A percentile compares a stretch with the other conserved stretches of the same genome.
These are phyloP conservation scores for Tringa solitaria DNA, from an alignment of 2,113 vertebrate species.

Conservation along the genomic window DNA sequence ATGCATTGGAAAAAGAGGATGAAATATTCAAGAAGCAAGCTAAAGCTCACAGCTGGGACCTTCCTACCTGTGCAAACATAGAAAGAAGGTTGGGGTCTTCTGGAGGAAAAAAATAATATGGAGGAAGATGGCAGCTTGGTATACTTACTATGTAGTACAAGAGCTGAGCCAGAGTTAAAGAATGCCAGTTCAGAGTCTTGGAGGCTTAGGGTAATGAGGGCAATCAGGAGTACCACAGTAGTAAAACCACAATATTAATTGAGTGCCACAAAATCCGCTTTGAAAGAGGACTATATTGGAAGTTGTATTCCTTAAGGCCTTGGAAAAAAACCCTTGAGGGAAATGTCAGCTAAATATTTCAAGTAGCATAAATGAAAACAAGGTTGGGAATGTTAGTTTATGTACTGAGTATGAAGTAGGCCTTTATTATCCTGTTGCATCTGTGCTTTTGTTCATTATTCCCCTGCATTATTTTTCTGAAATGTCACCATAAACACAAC, in stretches of 20 bases:
- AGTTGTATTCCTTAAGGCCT: background rate
- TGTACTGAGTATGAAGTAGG: background rate
- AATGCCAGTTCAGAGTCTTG: background rate
- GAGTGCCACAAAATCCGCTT: background rate
- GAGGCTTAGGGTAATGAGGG: background rate
- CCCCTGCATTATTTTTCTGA: background rate
- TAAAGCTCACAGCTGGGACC: background rate
- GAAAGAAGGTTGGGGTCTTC: background rate
- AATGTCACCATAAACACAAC: background rate
- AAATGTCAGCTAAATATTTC: background rate
- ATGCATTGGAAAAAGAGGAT: background rate
- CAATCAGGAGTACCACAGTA: background rate
- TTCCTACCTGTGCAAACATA: background rate
- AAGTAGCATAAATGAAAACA: background rate
- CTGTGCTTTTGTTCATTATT: slow-evolving; percentile 4
- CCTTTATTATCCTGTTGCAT: background rate
- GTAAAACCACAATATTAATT: background rate
- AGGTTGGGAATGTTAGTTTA: background rate
- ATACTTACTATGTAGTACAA: background rate
- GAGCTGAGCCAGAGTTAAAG: background rate
- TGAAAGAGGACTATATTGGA: background rate
- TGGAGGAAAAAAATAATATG: background rate
- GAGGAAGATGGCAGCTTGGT: background rate
- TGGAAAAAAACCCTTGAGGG: background rate
- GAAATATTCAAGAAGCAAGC: background rate